These are phyloP conservation scores for Macrosteles quadrilineatus DNA, from an alignment of 1,140 invertebrate genomes.

Conservation along the genomic window DNA sequence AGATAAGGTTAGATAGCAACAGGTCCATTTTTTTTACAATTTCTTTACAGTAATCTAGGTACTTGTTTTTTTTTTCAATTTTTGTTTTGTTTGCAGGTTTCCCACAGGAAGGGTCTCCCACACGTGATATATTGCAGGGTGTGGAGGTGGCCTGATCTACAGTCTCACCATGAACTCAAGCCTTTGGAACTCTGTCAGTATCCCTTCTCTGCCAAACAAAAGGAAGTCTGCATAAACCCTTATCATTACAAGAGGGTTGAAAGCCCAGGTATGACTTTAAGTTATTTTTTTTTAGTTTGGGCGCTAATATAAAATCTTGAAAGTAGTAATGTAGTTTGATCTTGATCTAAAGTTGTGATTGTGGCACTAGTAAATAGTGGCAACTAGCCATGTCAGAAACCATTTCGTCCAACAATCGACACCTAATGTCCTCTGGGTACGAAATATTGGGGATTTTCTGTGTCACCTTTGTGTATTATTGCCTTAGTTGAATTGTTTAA, in stretches of 20 bases:
- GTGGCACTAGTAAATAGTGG: too few relatives aligned
- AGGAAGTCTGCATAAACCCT: conserved; percentile 98
- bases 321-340: too few relatives aligned
- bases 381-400: too few relatives aligned
- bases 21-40: not conserved
- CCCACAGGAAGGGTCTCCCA: conserved; percentile 92
- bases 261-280: conserved; percentile 61
- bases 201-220: conserved; percentile 94
- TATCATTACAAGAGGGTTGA: conserved; percentile 97
- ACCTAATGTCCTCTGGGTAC: too few relatives aligned
- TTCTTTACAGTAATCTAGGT: not conserved
- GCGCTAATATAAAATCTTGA: too few relatives aligned
- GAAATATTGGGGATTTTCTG: too few relatives aligned
- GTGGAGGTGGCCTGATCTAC: conserved; percentile 98
- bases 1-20: not conserved
- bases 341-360: too few relatives aligned
- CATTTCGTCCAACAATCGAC: too few relatives aligned
- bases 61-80: not conserved
- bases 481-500: not conserved
- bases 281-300: too few relatives aligned
- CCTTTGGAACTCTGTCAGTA: conserved; percentile 92
- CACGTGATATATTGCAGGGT: conserved; percentile 98
- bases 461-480: too few relatives aligned
- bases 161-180: conserved; percentile 96
- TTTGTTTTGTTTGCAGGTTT: conserved; percentile 63